Evolutionary conservation across 1,140 invertebrate genomes (phyloP), one percentile per base, ranked within the genome.

Genomic region (Formica selysi): DNA sequence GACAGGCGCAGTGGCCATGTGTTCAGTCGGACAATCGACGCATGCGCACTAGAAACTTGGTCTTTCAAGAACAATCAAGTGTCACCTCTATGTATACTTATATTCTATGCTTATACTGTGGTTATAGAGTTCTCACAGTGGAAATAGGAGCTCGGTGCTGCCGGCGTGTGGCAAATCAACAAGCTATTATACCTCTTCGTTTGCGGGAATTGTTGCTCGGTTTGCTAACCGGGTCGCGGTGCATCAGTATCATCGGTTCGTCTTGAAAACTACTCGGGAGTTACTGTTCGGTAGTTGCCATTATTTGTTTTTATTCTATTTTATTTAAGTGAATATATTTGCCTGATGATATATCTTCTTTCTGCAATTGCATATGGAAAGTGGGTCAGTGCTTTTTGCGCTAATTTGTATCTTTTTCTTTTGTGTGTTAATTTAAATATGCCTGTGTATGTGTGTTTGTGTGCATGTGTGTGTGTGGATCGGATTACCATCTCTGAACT

Each of bases 381-480:
- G 79, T 83, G 68, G 68, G 68, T 74, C 68, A 74, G 54, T 83
- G 68, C 26, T 29, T 48, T 29, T 51, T 26, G 51, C 36, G 38
- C 8, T 11, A 48, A 74, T 61, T 29, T n/a, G 19, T 59, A 70
- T 51, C 16, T 48, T 13, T 44, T 44, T 44, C 22, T 44, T 44
- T 44, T 6, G 5, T 16, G 48, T 19, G 16, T 51, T 19, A 19
- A 73, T 38, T 57, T 57, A 8, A 41, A 74, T 36, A 48, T 74
- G 64, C 13, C 44, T 22, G n/a, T 4, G 67, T 44, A 8, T 3
- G 41, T 44, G 10, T 44, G 41, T 11, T 10, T 44, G 10, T 44
- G 1, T 38, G 7, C 5, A 38, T 38, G 38, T 38, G 41, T 44
- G 10, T 38, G 7, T 38, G 7, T 38, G 7, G 19, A 81, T 19